Evolutionary conservation across 2,888 invertebrate genomes (phyloP).

Genomic region (Atethmia centrago): DNA sequence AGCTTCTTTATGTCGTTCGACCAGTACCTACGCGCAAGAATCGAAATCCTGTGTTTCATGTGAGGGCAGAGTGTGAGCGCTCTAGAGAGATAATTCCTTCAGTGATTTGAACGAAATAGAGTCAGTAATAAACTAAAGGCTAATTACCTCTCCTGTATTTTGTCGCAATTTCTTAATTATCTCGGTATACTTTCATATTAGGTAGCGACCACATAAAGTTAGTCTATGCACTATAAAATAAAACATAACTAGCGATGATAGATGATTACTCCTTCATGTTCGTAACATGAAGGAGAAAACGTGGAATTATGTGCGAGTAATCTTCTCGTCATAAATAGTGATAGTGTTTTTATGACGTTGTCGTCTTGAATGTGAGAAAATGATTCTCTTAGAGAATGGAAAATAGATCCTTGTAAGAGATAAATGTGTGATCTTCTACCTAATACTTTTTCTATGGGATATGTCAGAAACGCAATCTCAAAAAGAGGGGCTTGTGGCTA

Average conservation of each 20-base stretch:
- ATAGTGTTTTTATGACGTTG: conserved; percentile 21
- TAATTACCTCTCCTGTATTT: background rate
- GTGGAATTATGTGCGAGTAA: conserved; percentile 29
- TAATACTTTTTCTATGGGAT: background rate
- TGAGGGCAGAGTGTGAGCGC: background rate
- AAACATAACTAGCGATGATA: conserved; percentile 26
- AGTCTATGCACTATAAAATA: background rate
- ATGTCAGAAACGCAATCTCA: background rate
- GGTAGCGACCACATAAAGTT: conserved; percentile 25
- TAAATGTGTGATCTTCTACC: background rate
- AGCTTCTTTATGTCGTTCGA: background rate
- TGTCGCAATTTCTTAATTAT: background rate
- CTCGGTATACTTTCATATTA: conserved; percentile 28
- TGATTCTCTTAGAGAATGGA: background rate
- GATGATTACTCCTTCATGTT: no score
- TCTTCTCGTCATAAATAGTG: conserved; percentile 21
- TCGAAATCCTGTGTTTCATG: background rate
- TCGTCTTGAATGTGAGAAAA: conserved; percentile 28
- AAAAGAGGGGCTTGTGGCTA: no score
- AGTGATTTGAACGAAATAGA: no score
- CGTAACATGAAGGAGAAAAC: conserved; percentile 33
- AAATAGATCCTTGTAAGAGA: background rate
- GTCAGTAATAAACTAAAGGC: no score
- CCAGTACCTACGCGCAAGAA: background rate
- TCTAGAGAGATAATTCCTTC: no score